Conservation (phyloP, 2,888 invertebrate genomes). For the Drosophila nr. perissopoda region DNA sequence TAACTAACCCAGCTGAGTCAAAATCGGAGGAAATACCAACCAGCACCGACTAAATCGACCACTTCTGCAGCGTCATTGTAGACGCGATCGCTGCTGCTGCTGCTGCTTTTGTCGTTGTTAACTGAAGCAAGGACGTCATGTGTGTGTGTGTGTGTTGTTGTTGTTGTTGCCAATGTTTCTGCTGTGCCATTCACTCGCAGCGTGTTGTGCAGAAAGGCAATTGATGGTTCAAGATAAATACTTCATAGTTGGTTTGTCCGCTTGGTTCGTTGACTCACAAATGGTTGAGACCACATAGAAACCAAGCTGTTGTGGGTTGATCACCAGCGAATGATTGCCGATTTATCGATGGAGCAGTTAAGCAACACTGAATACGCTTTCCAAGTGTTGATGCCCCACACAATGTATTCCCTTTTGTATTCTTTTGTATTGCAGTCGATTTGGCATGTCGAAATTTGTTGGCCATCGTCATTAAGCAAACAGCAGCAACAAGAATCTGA, state of each 20-base stretch:
- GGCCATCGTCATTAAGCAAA: slow-evolving; percentile 4
- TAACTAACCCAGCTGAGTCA: slow-evolving; percentile 82
- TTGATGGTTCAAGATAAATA: slow-evolving; percentile 54
- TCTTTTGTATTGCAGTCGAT: background rate
- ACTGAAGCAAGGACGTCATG: slow-evolving; percentile 75
- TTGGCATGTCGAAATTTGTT: slow-evolving; percentile 12
- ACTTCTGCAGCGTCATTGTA: slow-evolving; percentile 68
- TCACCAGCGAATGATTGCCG: slow-evolving; percentile 7
- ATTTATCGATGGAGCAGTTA: background rate
- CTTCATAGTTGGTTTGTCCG: slow-evolving; percentile 42
- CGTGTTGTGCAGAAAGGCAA: slow-evolving; percentile 36
- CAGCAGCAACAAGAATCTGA: background rate
- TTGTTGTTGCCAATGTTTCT: slow-evolving; percentile 10
- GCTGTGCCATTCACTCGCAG: slow-evolving; percentile 61
- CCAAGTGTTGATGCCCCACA: background rate
- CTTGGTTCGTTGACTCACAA: slow-evolving; percentile 76
- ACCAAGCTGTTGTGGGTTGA: slow-evolving; percentile 3
- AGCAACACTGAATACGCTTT: background rate
- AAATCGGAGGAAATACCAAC: slow-evolving; percentile 64
- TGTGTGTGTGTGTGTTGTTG: slow-evolving; percentile 9
- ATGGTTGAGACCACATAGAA: slow-evolving; percentile 19
- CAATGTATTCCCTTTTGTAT: background rate
- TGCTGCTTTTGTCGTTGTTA: slow-evolving; percentile 42
- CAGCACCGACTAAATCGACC: slow-evolving; percentile 39
- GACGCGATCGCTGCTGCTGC: slow-evolving; percentile 25